Evolutionary conservation across 2,797 vertebrate genomes (phyloP).

Genomic region (Lagothrix lagotricha): DNA sequence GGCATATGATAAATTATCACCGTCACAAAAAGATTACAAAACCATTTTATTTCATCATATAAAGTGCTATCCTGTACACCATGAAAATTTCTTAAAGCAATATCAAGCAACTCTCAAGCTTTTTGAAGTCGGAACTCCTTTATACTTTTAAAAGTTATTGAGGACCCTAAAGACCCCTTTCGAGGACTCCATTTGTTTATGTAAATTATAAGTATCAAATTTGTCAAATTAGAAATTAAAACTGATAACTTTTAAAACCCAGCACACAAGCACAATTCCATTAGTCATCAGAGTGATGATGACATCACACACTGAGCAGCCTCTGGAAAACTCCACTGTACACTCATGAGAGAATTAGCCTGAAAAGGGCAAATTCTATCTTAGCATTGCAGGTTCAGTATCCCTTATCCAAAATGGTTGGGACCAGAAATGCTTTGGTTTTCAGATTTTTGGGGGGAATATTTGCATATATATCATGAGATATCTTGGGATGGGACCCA

Average conservation of each 20-base stretch:
- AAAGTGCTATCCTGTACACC: background rate
- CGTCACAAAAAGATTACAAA: background rate
- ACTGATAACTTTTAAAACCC: background rate
- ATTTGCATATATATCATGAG: background rate
- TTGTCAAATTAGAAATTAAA: background rate
- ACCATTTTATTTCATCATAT: background rate
- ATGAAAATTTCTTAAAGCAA: background rate
- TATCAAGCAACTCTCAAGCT: background rate
- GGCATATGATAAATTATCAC: background rate
- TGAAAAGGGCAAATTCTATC: background rate
- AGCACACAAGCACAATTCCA: background rate
- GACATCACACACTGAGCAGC: background rate
- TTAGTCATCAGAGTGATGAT: background rate
- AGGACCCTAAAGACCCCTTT: background rate
- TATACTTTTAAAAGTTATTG: background rate
- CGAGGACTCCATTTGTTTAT: background rate
- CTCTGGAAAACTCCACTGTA: constrained; percentile 3
- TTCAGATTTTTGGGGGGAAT: background rate
- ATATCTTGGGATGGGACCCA: background rate
- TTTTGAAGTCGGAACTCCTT: background rate
- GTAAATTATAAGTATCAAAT: background rate
- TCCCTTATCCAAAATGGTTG: background rate
- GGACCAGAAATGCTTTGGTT: background rate
- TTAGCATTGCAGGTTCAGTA: background rate
- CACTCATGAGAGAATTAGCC: background rate